These are phyloP conservation scores for Erythrocercus mccallii DNA, from an alignment of 2,113 vertebrate genomes.

Conservation along the genomic window DNA sequence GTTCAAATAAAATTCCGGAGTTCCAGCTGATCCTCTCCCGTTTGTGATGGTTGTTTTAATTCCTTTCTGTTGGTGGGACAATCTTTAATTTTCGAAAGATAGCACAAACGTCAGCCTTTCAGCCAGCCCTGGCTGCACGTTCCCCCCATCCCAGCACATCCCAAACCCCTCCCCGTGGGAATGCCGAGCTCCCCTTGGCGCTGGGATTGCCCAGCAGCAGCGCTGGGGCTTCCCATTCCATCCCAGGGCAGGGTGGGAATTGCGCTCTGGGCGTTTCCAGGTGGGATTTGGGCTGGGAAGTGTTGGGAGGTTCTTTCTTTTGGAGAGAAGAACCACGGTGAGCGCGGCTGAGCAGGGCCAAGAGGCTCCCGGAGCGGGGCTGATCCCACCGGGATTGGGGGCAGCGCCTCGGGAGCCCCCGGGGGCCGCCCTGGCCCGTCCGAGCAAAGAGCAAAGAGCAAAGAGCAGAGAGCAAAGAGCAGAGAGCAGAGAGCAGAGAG, in stretches of 20 bases:
- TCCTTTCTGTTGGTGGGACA: too few species aligned
- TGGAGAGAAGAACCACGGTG: neutral
- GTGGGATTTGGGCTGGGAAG: neutral
- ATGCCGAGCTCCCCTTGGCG: too few species aligned
- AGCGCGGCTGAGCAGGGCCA: accelerated
- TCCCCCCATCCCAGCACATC: too few species aligned
- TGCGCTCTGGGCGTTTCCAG: accelerated
- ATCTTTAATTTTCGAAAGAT: too few species aligned
- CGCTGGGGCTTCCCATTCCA: neutral
- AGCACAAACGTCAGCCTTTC: too few species aligned
- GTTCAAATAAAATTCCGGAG: accelerated
- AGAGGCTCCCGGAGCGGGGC: neutral
- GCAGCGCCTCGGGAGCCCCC: neutral
- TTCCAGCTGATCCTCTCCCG: accelerated
- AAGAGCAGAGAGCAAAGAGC: neutral
- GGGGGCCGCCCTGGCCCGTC: neutral
- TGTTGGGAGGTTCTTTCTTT: accelerated
- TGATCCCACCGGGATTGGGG: accelerated
- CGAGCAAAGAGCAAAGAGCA: neutral
- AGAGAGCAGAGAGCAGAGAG: too few species aligned
- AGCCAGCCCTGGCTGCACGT: too few species aligned
- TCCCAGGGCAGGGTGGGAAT: neutral
- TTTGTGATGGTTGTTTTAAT: too few species aligned
- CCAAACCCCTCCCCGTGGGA: too few species aligned
- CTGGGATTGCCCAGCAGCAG: too few species aligned